Percentiles rank a stretch among this genome's conserved stretches.
Evolutionary conservation across 2,797 vertebrate species (phyloP).

Genomic region (Brotula barbata): DNA sequence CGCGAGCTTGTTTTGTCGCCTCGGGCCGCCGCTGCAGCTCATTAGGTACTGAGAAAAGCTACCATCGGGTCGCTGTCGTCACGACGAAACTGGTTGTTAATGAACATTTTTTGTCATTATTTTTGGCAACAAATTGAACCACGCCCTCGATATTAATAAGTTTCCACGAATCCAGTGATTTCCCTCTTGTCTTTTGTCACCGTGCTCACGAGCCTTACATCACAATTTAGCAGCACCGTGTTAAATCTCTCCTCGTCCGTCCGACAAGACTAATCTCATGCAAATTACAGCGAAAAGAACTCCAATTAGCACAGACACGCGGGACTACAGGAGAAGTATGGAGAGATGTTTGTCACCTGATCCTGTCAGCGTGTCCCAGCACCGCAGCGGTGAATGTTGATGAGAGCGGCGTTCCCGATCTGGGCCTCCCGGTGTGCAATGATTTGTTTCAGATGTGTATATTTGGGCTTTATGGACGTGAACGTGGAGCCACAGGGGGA

Average conservation of each 20-base stretch:
- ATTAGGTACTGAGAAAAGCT: too few relatives aligned
- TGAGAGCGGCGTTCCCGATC: neutral
- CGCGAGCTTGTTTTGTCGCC: too few relatives aligned
- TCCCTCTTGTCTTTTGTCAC: too few relatives aligned
- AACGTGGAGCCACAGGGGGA: constrained; percentile 28
- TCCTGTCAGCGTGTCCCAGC: constrained; percentile 34
- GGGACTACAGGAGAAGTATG: constrained; percentile 69
- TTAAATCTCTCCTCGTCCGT: constrained; percentile 61
- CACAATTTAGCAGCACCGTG: constrained; percentile 53
- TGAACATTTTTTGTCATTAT: too few relatives aligned
- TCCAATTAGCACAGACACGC: constrained; percentile 60
- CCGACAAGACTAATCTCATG: constrained; percentile 67
- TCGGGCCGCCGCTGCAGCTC: too few relatives aligned
- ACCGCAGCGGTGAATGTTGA: constrained; percentile 24
- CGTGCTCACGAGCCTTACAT: constrained; percentile 53
- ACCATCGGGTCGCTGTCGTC: too few relatives aligned
- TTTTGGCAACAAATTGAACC: too few relatives aligned
- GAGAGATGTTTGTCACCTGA: constrained; percentile 69
- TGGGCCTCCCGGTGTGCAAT: constrained; percentile 2
- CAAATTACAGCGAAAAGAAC: constrained; percentile 59
- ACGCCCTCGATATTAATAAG: too few relatives aligned
- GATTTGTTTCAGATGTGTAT: constrained; percentile 19
- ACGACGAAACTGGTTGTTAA: too few relatives aligned
- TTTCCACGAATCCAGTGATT: too few relatives aligned
- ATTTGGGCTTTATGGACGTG: constrained; percentile 29